phyloP scores from a whole-genome alignment of 1,140 invertebrate genomes.

The Cotesia vestalis region DNA sequence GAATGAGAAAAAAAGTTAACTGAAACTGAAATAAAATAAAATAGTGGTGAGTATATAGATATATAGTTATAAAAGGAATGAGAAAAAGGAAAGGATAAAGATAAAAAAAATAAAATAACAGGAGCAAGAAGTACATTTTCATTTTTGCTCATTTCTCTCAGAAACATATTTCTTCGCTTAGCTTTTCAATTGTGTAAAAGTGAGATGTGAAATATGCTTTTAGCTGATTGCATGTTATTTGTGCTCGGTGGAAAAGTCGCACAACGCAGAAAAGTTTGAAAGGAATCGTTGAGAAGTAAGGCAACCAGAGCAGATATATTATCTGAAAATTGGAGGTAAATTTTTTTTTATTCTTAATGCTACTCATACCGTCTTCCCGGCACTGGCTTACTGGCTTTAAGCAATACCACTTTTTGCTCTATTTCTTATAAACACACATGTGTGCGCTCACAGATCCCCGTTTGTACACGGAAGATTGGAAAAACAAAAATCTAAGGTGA shows the following conservation, averaged over 20 bases:
- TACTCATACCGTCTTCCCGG: not conserved
- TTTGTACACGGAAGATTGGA: not conserved
- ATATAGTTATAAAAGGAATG: not conserved
- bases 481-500: conserved; percentile 18
- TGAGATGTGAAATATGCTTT: conserved; percentile 37
- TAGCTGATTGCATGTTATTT: conserved; percentile 39
- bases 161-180: conserved; percentile 37
- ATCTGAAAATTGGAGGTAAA: conserved; percentile 33
- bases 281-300: conserved; percentile 15
- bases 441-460: not conserved
- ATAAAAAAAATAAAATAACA: conserved; percentile 12
- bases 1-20: not conserved
- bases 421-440: no score
- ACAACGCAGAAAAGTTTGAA: conserved; percentile 27
- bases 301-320: conserved; percentile 19
- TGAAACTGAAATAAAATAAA: not conserved
- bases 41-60: not conserved
- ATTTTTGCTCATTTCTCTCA: conserved; percentile 32
- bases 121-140: conserved; percentile 18
- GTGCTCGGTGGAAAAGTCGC: conserved; percentile 29
- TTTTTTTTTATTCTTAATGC: conserved; percentile 25
- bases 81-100: not conserved
- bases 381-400: no score
- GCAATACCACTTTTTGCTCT: no score
- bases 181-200: conserved; percentile 37